phyloP scores from a whole-genome alignment of 2,797 vertebrate genomes.

The Lates japonicus region DNA sequence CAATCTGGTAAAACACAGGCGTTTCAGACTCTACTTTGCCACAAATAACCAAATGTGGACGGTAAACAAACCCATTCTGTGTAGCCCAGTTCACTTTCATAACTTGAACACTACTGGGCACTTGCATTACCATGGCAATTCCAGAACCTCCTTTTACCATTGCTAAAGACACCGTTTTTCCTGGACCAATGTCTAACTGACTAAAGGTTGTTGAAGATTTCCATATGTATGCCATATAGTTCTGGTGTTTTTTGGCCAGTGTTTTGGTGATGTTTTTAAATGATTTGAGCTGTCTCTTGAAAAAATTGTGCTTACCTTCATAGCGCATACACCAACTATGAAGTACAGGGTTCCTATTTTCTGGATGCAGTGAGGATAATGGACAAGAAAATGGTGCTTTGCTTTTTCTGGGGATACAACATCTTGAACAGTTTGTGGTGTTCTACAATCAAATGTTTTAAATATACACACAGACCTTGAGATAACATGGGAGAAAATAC shows the following conservation, averaged over 20 bases:
- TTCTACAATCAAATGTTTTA: constrained; percentile 5
- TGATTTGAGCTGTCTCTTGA: constrained; percentile 28
- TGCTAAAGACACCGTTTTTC: constrained; percentile 50
- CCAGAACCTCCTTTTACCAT: constrained; percentile 41
- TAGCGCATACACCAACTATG: constrained; percentile 54
- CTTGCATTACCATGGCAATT: constrained; percentile 9
- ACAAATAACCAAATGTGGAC: constrained; percentile 32
- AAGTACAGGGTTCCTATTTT: constrained; percentile 49
- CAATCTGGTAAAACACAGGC: constrained; percentile 43
- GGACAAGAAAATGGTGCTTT: constrained; percentile 38
- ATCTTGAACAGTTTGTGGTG: constrained; percentile 30
- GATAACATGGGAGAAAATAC: neutral
- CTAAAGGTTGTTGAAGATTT: neutral
- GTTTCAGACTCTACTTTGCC: constrained; percentile 37
- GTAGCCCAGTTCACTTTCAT: constrained; percentile 42
- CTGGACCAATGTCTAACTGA: constrained; percentile 41
- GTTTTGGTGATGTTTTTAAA: constrained; percentile 50
- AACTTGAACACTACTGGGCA: constrained; percentile 8
- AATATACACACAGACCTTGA: neutral
- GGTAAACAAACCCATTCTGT: constrained; percentile 27
- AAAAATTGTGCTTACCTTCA: constrained; percentile 29
- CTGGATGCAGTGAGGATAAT: constrained; percentile 45
- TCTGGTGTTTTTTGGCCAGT: constrained; percentile 47
- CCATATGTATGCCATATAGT: constrained; percentile 36
- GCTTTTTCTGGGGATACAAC: too few species aligned